These are phyloP conservation scores for Heliconius nattereri DNA, from an alignment of 1,140 invertebrate species.

Conservation along the genomic window DNA sequence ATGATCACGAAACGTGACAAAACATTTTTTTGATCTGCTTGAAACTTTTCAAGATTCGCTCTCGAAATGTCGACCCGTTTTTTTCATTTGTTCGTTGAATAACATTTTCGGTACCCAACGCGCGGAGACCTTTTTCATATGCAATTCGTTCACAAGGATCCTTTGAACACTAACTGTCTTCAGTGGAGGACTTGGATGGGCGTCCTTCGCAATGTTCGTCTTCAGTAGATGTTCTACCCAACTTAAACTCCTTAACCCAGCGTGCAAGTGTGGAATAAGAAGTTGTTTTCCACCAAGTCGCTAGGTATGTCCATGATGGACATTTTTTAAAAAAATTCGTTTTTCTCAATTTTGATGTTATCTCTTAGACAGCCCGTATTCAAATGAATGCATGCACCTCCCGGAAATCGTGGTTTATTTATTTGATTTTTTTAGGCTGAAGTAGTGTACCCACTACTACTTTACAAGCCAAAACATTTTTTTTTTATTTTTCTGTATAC, in stretches of 20 bases:
- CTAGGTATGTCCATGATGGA: constrained; percentile 31
- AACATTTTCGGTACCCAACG: constrained; percentile 39
- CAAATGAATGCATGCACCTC: constrained; percentile 34
- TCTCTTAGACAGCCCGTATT: constrained; percentile 20
- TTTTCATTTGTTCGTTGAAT: constrained; percentile 34
- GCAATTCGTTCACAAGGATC: constrained; percentile 25
- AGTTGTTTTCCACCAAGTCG: constrained; percentile 29
- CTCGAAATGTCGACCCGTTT: constrained; percentile 30
- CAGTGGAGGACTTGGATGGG: neutral
- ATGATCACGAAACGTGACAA: constrained; percentile 28
- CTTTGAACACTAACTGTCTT: constrained; percentile 26
- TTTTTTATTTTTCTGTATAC: no score
- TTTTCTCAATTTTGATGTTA: constrained; percentile 31
- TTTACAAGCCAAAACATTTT: no score
- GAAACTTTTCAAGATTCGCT: constrained; percentile 36
- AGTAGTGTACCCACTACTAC: no score
- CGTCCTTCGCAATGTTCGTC: neutral
- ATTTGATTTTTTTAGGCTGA: no score
- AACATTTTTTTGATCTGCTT: constrained; percentile 25
- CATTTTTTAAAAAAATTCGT: constrained; percentile 30
- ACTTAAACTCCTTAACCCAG: neutral
- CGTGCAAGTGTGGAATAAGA: constrained; percentile 37
- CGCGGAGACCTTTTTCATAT: constrained; percentile 26
- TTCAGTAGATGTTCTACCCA: constrained; percentile 37
- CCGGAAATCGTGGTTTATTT: neutral